Evolutionary conservation across 2,797 vertebrate species (phyloP), one percentile per base, ranked within the genome.

Genomic region (Propithecus deckenii): DNA sequence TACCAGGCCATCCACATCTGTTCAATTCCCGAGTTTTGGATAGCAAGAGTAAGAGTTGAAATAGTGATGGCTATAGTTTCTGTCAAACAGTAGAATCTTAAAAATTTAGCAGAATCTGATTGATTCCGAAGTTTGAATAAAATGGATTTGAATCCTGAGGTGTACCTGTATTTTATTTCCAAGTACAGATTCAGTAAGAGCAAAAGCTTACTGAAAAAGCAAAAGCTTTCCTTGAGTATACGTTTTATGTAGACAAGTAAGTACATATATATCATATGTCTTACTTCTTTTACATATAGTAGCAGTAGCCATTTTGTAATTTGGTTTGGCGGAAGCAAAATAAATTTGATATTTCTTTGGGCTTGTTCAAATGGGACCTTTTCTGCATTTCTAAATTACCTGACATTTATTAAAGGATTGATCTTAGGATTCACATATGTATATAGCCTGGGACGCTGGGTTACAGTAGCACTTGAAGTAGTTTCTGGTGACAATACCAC

Each of bases 111-210:
- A 87, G 43, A 84, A 69, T 88, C 30, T 69, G 1, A 78, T 92
- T 92, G 46, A 43, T 84, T 95, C 18, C n/a, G 80, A 20, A 88
- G n/a, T 94, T 97, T 78, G n/a, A 28, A 30, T 46, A 93, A 97
- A 38, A 52, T 96, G 48, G 14, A 78, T 96, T 95, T 78, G 55
- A 93, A 94, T 92, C 61, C 63, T 69, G 23, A 93, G 63, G 43
- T 84, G 12, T 86, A 63, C 57, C 18, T 86, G 18, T 28, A 28
- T 92, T 94, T 96, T 97, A 61, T 87, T 83, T 95, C 13, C 32
- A 75, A 79, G 57, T 80, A 89, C 25, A 86, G 84, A 52, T 61
- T 95, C 43, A 71, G 22, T 86, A 89, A 84, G 65, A 90, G 25
- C 81, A 86, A 89, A 89, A 63, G 20, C 57, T 89, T 67, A 86